Evolutionary conservation across 92 coral and sea anemone species (phyloP).

Genomic region (Meandrina meandrites): DNA sequence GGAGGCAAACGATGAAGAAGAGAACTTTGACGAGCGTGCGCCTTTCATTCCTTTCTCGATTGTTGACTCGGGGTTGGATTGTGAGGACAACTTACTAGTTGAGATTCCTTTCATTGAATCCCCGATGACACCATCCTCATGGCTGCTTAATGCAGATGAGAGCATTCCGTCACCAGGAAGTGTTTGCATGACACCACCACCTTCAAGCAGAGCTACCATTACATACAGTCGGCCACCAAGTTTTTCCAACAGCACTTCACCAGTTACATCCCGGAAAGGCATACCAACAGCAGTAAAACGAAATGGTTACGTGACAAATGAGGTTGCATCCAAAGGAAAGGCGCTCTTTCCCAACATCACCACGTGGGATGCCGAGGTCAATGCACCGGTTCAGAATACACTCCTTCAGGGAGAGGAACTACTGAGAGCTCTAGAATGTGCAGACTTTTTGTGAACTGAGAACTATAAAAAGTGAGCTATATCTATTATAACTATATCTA

Average conservation of each 20-base stretch:
- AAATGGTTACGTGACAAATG: constrained; percentile 80
- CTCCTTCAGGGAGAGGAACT: constrained; percentile 92
- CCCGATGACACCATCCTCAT: constrained; percentile 64
- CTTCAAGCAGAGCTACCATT: neutral
- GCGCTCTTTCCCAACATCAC: constrained; percentile 69
- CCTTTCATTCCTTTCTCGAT: constrained; percentile 93
- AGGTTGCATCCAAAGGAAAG: constrained; percentile 59
- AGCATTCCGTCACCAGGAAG: constrained; percentile 49
- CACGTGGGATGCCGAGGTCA: constrained; percentile 84
- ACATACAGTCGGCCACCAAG: constrained; percentile 23
- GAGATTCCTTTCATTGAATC: constrained; percentile 80
- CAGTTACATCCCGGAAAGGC: constrained; percentile 44
- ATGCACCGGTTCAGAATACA: constrained; percentile 79
- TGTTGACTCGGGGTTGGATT: constrained; percentile 75
- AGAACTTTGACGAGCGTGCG: constrained; percentile 79
- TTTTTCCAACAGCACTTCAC: constrained; percentile 57
- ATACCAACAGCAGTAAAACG: constrained; percentile 59
- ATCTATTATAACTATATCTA: neutral
- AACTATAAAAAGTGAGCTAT: neutral
- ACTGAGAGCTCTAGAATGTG: constrained; percentile 77
- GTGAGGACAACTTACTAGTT: constrained; percentile 69
- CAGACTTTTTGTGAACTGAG: constrained; percentile 18
- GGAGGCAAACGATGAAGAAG: constrained; percentile 52
- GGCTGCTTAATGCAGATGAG: constrained; percentile 72
- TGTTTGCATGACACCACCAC: constrained; percentile 19